These are phyloP conservation scores for Rhea pennata DNA, from an alignment of 2,113 vertebrate species.

Conservation along the genomic window DNA sequence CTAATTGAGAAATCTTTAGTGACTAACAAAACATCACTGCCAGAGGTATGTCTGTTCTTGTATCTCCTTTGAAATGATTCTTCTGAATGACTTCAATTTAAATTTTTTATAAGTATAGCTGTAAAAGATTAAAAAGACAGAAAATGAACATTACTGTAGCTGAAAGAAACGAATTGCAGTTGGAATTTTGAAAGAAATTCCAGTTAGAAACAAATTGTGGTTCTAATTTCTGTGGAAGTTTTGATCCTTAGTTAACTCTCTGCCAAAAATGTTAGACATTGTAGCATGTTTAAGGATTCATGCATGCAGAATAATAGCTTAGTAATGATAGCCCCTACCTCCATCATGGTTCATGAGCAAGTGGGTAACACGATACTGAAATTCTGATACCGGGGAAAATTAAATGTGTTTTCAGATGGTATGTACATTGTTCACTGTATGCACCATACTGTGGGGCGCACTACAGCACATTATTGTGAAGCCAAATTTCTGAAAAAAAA, in stretches of 20 bases:
- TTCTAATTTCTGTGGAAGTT: not conserved
- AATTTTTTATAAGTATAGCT: constrained; percentile 56
- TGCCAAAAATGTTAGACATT: not conserved
- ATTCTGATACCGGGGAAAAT: not conserved
- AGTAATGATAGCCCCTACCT: not conserved
- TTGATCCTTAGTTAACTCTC: not conserved
- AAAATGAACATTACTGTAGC: not conserved
- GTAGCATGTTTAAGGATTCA: not conserved
- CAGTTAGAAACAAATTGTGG: not conserved
- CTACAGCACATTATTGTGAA: not conserved
- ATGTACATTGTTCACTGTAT: not conserved
- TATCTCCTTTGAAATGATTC: constrained; percentile 39
- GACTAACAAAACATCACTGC: constrained; percentile 44
- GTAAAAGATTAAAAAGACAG: constrained; percentile 59
- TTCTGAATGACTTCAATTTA: constrained; percentile 49
- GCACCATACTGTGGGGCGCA: not conserved
- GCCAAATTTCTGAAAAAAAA: not conserved
- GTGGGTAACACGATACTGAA: not conserved
- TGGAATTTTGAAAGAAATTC: constrained; percentile 16
- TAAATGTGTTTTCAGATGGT: not conserved
- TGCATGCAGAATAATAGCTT: not conserved
- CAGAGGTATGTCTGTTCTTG: constrained; percentile 38
- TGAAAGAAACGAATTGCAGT: constrained; percentile 55
- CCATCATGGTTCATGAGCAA: not conserved
- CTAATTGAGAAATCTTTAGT: constrained; percentile 54